Evolutionary conservation across 2,888 invertebrate genomes (phyloP).

Genomic region (Silvanus unidentatus): DNA sequence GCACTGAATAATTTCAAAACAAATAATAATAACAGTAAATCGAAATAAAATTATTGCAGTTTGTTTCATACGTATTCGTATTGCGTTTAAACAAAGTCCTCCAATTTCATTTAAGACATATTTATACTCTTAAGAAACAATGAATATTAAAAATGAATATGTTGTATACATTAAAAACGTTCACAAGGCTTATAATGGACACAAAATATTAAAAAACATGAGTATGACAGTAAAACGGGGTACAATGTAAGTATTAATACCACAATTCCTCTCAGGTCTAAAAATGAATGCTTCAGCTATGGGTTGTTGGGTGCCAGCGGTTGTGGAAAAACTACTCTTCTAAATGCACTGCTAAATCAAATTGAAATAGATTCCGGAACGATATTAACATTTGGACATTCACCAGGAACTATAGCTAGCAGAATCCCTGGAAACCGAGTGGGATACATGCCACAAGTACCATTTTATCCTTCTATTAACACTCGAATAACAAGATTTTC

Average conservation of each 20-base stretch:
- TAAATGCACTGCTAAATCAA: conserved; percentile 80
- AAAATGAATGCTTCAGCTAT: conserved; percentile 65
- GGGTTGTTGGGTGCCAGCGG: conserved; percentile 88
- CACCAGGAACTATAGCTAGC: conserved; percentile 74
- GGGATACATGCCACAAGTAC: conserved; percentile 53
- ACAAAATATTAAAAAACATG: conserved; percentile 60
- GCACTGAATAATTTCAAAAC: too few relatives aligned
- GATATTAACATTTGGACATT: conserved; percentile 78
- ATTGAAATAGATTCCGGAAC: conserved; percentile 73
- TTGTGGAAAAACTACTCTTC: conserved; percentile 83
- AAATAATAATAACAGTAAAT: too few relatives aligned
- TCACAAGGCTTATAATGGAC: conserved; percentile 61
- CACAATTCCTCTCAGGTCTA: not conserved
- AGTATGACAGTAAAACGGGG: conserved; percentile 71
- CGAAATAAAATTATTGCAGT: too few relatives aligned
- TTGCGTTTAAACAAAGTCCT: too few relatives aligned
- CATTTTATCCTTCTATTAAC: too few relatives aligned
- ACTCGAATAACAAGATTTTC: conserved; percentile 10
- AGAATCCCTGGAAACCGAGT: conserved; percentile 83
- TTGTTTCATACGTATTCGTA: too few relatives aligned
- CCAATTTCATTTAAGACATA: too few relatives aligned
- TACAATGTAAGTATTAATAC: conserved; percentile 65
- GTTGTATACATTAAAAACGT: conserved; percentile 66
- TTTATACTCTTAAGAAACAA: too few relatives aligned
- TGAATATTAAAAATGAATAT: not conserved